A percentile compares a stretch with the other conserved stretches of the same genome.
Evolutionary conservation across 2,113 vertebrate species (phyloP).

Genomic region (Semicossyphus pulcher): DNA sequence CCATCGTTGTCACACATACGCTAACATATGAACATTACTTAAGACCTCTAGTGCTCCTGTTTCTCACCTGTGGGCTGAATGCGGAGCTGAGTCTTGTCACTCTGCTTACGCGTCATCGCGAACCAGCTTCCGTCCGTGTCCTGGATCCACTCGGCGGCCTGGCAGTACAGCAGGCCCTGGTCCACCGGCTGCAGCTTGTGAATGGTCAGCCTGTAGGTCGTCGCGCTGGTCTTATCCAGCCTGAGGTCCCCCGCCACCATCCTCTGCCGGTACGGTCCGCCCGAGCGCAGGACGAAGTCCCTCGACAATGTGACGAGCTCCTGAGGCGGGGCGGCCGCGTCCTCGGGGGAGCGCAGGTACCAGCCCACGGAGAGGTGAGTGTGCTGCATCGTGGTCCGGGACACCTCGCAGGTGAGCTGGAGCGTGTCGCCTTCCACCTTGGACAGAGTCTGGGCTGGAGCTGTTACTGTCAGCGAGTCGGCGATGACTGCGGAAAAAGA

Average conservation of each 20-base stretch:
- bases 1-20: too few relatives aligned
- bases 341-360: conserved; percentile 88
- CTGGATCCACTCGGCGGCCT: conserved; percentile 96
- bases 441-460: conserved; percentile 88
- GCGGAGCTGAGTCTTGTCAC: conserved; percentile 89
- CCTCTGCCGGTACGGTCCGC: conserved; percentile 88
- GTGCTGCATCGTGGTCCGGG: conserved; percentile 89
- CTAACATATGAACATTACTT: too few relatives aligned
- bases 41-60: too few relatives aligned
- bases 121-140: conserved; percentile 94
- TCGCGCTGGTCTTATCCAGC: conserved; percentile 91
- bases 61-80: conserved; percentile 94
- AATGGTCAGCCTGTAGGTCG: conserved; percentile 91
- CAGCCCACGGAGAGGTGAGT: conserved; percentile 94
- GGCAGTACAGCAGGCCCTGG: conserved; percentile 95
- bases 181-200: conserved; percentile 93
- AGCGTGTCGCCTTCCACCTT: conserved; percentile 93
- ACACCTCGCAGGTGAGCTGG: conserved; percentile 92
- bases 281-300: conserved; percentile 90
- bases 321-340: conserved; percentile 73
- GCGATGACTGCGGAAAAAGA: conserved; percentile 89
- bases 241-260: conserved; percentile 92
- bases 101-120: conserved; percentile 94
- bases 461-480: conserved; percentile 87
- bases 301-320: conserved; percentile 92